Percentiles rank a stretch among this genome's conserved stretches.
phyloP scores from a whole-genome alignment of 2,797 vertebrate genomes.

The Takifugu ocellatus region DNA sequence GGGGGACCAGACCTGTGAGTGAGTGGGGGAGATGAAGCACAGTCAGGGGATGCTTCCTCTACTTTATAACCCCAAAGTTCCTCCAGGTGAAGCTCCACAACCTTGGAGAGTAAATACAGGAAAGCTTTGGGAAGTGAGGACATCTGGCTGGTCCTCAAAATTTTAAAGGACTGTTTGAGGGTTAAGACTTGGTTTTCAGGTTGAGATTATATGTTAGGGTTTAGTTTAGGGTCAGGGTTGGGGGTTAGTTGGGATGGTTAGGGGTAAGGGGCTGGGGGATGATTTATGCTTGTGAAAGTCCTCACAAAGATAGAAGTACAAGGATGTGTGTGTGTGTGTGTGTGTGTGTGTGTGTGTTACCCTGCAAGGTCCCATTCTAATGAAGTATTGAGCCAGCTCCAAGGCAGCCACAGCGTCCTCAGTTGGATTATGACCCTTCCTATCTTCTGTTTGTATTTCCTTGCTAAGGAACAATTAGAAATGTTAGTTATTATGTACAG shows the following conservation, averaged over 20 bases:
- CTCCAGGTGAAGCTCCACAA: conserved; percentile 64
- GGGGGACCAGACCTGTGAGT: conserved; percentile 38
- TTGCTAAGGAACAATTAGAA: conserved; percentile 67
- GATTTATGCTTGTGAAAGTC: too few relatives aligned
- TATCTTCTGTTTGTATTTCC: conserved; percentile 79
- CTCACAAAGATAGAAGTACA: too few relatives aligned
- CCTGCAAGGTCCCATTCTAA: conserved; percentile 81
- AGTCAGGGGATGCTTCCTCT: conserved; percentile 16
- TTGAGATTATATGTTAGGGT: too few relatives aligned
- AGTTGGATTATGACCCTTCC: conserved; percentile 79
- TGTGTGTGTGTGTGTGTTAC: conserved; percentile 53
- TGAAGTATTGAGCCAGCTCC: conserved; percentile 87
- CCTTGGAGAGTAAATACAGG: conserved; percentile 28
- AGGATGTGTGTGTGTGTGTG: not conserved
- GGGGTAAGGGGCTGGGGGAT: too few relatives aligned
- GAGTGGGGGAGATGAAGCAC: not conserved
- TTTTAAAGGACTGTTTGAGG: too few relatives aligned
- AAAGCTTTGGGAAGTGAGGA: not conserved
- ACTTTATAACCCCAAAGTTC: conserved; percentile 59
- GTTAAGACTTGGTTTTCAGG: too few relatives aligned
- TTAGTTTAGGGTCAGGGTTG: too few relatives aligned
- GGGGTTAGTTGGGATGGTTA: too few relatives aligned
- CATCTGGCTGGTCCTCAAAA: too few relatives aligned
- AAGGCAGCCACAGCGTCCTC: conserved; percentile 86
- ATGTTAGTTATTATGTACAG: not conserved